phyloP scores from a whole-genome alignment of 2,113 vertebrate species.

The Callocephalon fimbriatum region DNA sequence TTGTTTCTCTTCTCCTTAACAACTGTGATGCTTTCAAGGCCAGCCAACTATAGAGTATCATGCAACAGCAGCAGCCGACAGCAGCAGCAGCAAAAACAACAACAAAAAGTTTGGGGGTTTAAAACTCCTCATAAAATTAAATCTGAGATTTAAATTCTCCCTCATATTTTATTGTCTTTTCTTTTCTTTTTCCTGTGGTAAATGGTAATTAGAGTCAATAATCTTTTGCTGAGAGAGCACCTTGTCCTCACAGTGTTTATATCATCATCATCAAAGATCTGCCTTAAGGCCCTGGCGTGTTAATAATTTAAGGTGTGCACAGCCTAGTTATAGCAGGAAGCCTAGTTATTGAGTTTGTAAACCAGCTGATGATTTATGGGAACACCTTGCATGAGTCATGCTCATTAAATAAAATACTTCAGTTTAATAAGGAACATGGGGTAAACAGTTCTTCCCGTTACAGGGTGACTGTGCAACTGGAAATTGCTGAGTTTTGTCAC shows the following conservation, averaged over 20 bases:
- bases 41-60: conserved; percentile 51
- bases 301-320: conserved; percentile 98
- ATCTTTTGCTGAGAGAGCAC: conserved; percentile 98
- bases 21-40: conserved; percentile 71
- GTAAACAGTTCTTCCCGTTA: conserved; percentile 82
- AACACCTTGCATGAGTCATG: conserved; percentile 93
- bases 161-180: conserved; percentile 83
- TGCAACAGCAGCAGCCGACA: not conserved
- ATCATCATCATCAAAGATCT: conserved; percentile 97
- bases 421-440: conserved; percentile 86
- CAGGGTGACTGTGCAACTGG: conserved; percentile 75
- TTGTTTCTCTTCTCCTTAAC: conserved; percentile 60
- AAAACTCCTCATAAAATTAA: conserved; percentile 81
- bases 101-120: conserved; percentile 70
- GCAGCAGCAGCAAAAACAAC: conserved; percentile 10
- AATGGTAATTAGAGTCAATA: conserved; percentile 97
- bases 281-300: conserved; percentile 93
- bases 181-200: conserved; percentile 86
- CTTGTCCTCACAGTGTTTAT: conserved; percentile 93
- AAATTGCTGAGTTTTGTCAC: conserved; percentile 80
- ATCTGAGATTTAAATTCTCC: conserved; percentile 83
- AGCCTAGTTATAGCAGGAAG: conserved; percentile 94
- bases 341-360: conserved; percentile 98
- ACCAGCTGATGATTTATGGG: conserved; percentile 97
- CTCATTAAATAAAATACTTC: conserved; percentile 93